These are phyloP conservation scores for Glaucopsyche alexis DNA, from an alignment of 2,888 invertebrate species.

Conservation along the genomic window DNA sequence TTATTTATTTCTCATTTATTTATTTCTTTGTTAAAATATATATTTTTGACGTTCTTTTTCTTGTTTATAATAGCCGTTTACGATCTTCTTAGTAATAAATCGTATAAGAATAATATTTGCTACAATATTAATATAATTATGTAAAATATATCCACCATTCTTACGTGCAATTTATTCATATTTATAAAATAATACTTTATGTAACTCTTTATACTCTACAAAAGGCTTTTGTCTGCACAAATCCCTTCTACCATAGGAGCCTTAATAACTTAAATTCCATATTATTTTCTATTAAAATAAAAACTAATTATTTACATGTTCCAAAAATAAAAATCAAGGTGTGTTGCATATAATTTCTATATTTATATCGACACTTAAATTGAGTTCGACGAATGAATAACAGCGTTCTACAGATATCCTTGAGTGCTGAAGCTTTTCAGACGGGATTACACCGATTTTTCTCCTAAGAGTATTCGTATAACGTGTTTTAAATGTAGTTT, in stretches of 20 bases:
- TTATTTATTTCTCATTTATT: conserved; percentile 1
- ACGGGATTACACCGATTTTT: not conserved
- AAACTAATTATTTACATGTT: not conserved
- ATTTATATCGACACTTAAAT: conserved; percentile 8
- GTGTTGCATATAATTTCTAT: not conserved
- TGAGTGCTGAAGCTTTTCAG: conserved; percentile 19
- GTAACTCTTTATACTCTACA: no score
- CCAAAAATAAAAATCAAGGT: not conserved
- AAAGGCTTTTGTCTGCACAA: no score
- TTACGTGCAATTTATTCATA: not conserved
- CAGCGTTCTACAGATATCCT: conserved; percentile 1
- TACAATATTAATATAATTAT: not conserved
- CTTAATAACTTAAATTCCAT: no score
- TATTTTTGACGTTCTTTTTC: not conserved
- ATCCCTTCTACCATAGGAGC: no score
- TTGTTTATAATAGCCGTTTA: not conserved
- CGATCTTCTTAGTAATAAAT: no score
- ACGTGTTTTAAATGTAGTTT: not conserved
- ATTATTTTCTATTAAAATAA: no score
- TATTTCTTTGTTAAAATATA: not conserved
- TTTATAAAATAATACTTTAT: no score
- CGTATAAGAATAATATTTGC: no score
- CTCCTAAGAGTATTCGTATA: not conserved
- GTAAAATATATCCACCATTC: no score
- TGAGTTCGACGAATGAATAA: conserved; percentile 1